Percentiles rank a stretch among this genome's conserved stretches.
Evolutionary conservation across 2,888 invertebrate genomes (phyloP).

Genomic region (Buathra laborator): DNA sequence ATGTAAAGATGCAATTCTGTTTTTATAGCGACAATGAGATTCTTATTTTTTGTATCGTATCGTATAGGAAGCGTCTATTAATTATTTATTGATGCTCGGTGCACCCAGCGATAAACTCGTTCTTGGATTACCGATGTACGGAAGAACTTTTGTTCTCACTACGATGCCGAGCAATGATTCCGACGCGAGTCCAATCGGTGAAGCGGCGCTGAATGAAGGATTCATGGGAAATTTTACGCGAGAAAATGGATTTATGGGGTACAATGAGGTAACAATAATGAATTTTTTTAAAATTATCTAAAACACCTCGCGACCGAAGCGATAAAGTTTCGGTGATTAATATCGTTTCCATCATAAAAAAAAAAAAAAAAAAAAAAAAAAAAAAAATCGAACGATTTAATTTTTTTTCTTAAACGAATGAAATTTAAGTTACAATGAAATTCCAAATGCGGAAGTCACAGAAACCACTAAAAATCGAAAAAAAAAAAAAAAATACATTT

Average conservation of each 20-base stretch:
- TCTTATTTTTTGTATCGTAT: background rate
- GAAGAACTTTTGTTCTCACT: conserved; percentile 90
- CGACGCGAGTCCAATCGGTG: conserved; percentile 85
- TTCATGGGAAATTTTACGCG: conserved; percentile 92
- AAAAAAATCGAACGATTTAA: no score
- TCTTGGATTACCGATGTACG: conserved; percentile 94
- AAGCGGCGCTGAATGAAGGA: conserved; percentile 87
- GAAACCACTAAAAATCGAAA: no score
- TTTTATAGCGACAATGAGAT: background rate
- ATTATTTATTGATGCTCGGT: conserved; percentile 91
- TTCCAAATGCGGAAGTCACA: no score
- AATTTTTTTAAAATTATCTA: background rate
- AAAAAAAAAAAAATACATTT: no score
- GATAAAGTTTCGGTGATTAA: no score
- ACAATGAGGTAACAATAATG: conserved; percentile 90
- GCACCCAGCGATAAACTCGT: conserved; percentile 92
- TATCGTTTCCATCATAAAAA: no score
- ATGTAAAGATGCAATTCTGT: background rate
- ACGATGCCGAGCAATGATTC: conserved; percentile 68
- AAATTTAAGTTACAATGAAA: no score
- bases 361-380: no score
- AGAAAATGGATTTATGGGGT: conserved; percentile 94
- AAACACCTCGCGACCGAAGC: background rate
- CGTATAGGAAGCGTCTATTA: conserved; percentile 90
- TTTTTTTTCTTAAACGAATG: no score